A percentile compares a stretch with the other conserved stretches of the same genome.
Conservation (phyloP, 2,888 invertebrate genomes). For the Eristalis tenax region DNA sequence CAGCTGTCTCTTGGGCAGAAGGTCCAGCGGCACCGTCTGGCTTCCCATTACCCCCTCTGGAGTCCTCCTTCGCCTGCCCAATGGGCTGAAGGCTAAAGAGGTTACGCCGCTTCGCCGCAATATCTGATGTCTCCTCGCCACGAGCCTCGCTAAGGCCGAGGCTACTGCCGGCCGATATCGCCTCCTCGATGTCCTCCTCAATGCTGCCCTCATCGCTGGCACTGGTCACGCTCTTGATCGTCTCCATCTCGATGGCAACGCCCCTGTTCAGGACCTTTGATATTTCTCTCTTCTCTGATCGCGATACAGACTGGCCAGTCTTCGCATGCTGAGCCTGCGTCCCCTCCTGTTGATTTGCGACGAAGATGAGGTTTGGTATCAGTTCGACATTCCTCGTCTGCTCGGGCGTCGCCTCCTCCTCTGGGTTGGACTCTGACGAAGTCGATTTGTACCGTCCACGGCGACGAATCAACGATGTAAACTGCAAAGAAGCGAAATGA, state of each 20-base stretch:
- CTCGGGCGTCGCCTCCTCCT: slow-evolving; percentile 54
- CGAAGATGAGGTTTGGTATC: slow-evolving; percentile 78
- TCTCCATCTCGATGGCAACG: slow-evolving; percentile 78
- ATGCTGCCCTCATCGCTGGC: slow-evolving; percentile 76
- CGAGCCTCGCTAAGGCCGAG: slow-evolving; percentile 61
- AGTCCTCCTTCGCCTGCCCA: slow-evolving; percentile 49
- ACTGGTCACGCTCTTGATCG: slow-evolving; percentile 73
- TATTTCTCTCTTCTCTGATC: slow-evolving; percentile 47
- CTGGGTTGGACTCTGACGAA: slow-evolving; percentile 59
- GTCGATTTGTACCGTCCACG: slow-evolving; percentile 75
- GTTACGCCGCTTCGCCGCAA: slow-evolving; percentile 51
- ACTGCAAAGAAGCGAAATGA: slow-evolving; percentile 74
- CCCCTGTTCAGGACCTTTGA: slow-evolving; percentile 62
- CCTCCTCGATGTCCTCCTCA: slow-evolving; percentile 81
- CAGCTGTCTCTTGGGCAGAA: background rate
- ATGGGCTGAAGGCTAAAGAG: slow-evolving; percentile 26
- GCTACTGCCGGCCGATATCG: slow-evolving; percentile 73
- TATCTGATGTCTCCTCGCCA: slow-evolving; percentile 34
- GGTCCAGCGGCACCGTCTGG: too few species aligned
- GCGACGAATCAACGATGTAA: slow-evolving; percentile 79
- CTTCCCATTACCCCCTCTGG: slow-evolving; percentile 13
- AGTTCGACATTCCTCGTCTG: slow-evolving; percentile 75
- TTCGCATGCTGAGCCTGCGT: slow-evolving; percentile 66
- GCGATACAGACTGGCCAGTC: slow-evolving; percentile 59
- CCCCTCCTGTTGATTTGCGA: slow-evolving; percentile 72